Conservation (phyloP, 1,140 invertebrate species). For the Pogonomyrmex barbatus region DNA sequence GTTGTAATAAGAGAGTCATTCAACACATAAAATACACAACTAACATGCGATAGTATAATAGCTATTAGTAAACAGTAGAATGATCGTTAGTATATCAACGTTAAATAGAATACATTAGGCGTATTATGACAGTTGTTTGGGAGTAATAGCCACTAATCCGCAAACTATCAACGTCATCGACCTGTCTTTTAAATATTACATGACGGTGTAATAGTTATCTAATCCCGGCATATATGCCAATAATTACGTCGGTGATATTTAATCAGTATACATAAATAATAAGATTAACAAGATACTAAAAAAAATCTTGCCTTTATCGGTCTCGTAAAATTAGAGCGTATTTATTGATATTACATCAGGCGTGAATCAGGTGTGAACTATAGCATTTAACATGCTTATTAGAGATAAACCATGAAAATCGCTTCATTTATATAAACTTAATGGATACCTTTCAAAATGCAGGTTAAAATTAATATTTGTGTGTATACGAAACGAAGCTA, state of each 20-base stretch:
- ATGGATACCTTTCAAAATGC: not conserved
- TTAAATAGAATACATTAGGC: conserved; percentile 38
- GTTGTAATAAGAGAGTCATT: conserved; percentile 34
- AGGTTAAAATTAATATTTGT: conserved; percentile 48
- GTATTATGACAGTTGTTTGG: conserved; percentile 31
- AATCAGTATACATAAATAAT: not conserved
- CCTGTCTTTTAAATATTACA: conserved; percentile 42
- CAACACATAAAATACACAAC: conserved; percentile 24
- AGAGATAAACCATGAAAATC: not conserved
- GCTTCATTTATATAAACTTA: not conserved
- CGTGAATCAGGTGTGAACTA: not conserved
- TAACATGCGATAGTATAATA: conserved; percentile 16
- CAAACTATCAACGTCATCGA: conserved; percentile 26
- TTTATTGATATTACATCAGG: not conserved
- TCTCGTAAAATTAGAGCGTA: not conserved
- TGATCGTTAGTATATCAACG: conserved; percentile 25
- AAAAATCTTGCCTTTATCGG: conserved; percentile 8
- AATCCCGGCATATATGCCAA: not conserved
- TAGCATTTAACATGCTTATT: not conserved
- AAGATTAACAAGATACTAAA: conserved; percentile 4
- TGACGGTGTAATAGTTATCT: conserved; percentile 3
- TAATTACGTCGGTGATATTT: conserved; percentile 20
- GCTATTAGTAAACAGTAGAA: conserved; percentile 46
- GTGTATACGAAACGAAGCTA: conserved; percentile 25
- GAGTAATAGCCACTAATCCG: conserved; percentile 41